Base-by-base conservation (phyloP, 2,797 vertebrate species). In the Lateolabrax maculatus region DNA sequence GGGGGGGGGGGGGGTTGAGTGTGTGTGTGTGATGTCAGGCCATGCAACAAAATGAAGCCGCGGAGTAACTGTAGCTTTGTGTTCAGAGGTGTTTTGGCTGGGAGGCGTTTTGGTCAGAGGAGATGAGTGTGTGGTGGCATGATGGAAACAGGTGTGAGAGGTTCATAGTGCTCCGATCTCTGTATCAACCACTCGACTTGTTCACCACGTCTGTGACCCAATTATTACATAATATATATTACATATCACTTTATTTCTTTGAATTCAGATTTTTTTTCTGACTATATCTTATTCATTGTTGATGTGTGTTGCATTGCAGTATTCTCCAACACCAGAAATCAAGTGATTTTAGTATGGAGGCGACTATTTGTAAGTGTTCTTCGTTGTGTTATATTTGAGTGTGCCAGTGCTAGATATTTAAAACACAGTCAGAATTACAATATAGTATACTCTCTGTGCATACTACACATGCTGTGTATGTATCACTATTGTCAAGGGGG, bases 91-190 rank as follows among this genome's bases (percentile, higher is more conserved):
- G 52, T 61, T 46, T 7, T 70, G 48, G 71, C 61, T 60, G 64
- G 55, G 71, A 67, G 51, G 65, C 73, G 62, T 80, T 88, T 91
- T 87, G 80, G 49, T 31, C 21, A 19, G 60, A 19, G n/a, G 15
- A 71, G 67, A 43, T 11, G 67, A 63, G 69, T 25, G 37, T 4
- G 12, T 23, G 52, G 46, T 19, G 46, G 48, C 27, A 4, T 51
- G 56, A 67, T 60, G 31, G 10, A 65, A 71, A 60, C 69, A 79
- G 69, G 5, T 41, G 65, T 71, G 64, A 69, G 36, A 23, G 3
- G 34, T 57, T 48, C 19, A 27, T 18, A 60, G 8, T 29, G 6
- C 48, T 65, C 69, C 52, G 71, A 39, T 70, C 6, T 62, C 43
- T 61, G 64, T 37, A 79, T 75, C 62, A 65, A 3, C 41, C 65